A percentile compares a stretch with the other conserved stretches of the same genome.
Evolutionary conservation across 37 sponge, comb jelly and placozoan genomes (phyloP).

Genomic region (Haliclona indistincta): DNA sequence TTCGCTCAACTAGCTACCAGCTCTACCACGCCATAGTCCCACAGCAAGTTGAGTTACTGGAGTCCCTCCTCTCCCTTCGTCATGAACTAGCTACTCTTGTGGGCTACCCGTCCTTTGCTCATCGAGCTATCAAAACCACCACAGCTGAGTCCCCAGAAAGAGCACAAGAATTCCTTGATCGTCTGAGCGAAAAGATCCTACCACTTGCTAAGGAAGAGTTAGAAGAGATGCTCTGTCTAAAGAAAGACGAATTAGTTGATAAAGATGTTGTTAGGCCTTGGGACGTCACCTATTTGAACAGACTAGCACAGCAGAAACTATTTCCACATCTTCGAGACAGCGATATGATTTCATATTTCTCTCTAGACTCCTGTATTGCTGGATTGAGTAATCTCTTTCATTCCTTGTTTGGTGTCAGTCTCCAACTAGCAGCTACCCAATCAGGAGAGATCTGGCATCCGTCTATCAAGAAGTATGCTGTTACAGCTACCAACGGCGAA

Average conservation of each 20-base stretch:
- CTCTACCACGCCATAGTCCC: constrained; percentile 37
- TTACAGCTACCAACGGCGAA: constrained; percentile 55
- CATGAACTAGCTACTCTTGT: constrained; percentile 71
- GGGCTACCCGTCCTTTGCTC: constrained; percentile 77
- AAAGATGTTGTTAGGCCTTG: constrained; percentile 43
- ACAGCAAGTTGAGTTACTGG: constrained; percentile 33
- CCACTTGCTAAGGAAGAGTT: constrained; percentile 68
- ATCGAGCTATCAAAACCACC: constrained; percentile 50
- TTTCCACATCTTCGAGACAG: neutral
- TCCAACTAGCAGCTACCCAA: constrained; percentile 32
- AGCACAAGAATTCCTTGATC: constrained; percentile 63
- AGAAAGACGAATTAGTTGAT: neutral
- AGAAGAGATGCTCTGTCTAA: constrained; percentile 14
- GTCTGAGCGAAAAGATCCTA: constrained; percentile 32
- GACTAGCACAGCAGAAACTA: constrained; percentile 10
- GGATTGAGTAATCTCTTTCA: constrained; percentile 62
- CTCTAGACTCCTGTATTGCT: constrained; percentile 60
- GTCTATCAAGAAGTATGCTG: constrained; percentile 62
- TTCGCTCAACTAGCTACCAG: constrained; percentile 45
- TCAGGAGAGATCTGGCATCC: constrained; percentile 72
- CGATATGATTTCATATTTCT: constrained; percentile 30
- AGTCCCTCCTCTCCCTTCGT: constrained; percentile 40
- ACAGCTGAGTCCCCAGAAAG: constrained; percentile 76
- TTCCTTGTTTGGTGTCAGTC: constrained; percentile 49
- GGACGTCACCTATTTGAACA: constrained; percentile 47